Evolutionary conservation across 2,113 vertebrate genomes (phyloP), one percentile per base, ranked within the genome.

Genomic region (Crocuta crocuta): DNA sequence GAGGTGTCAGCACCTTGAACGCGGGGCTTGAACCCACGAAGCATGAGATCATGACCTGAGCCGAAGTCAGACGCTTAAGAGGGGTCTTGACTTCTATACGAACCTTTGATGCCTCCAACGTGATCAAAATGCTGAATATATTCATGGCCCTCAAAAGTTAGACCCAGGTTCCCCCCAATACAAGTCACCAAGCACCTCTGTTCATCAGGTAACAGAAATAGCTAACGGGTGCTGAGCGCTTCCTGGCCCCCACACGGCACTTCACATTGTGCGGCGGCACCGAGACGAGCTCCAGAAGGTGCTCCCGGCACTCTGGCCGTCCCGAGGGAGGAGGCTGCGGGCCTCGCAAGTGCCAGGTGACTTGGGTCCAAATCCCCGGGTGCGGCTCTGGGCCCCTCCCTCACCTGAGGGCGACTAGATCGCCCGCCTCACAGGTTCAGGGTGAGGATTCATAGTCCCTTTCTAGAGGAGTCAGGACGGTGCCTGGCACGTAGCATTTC

Each of bases 231-330:
- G 13, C 16, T 0, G 4, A 23, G 85, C 0, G 11, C 35, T 2
- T 3, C 0, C 35, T 1, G 58, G 4, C 16, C 43, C 2, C 24
- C 4, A 4, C n/a, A 4, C 9, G 0, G 1, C 0, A 0, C 53
- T 58, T 1, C 1, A 7, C 26, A 23, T 33, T 53, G 39, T 4
- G 35, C 35, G 0, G 0, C 5, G 8, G 15, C 5, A 1, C 1
- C 48, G 2, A 6, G 58, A 26, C 4, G 7, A 48, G 58, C 28
- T 55, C 80, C 8, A 3, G 48, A 10, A 1, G 21, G 7, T 2
- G 21, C 48, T 8, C 68, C 7, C 3, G 2, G 11, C 45, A 15
- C 24, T 11, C 2, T 1, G 5, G 0, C 17, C 4, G 10, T 2
- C 26, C 74, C 48, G 0, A 78, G 70, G 76, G 33, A 16, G 70